phyloP scores from a whole-genome alignment of 2,797 vertebrate genomes.

The Epinephelus awoara region DNA sequence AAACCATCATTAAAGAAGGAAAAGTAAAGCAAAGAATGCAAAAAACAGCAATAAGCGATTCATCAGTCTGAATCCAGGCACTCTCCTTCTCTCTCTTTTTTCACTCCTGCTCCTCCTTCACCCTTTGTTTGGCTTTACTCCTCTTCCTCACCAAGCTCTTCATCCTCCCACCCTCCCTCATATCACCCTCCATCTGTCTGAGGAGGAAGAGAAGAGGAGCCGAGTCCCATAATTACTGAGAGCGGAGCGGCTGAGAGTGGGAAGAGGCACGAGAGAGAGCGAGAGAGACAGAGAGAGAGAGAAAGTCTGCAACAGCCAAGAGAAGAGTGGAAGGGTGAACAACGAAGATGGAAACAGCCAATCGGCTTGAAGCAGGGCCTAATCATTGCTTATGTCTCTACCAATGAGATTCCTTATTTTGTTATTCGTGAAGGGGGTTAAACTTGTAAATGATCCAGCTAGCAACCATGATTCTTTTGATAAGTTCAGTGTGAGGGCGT shows the following conservation, averaged over 20 bases:
- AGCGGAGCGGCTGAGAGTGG: slow-evolving; percentile 35
- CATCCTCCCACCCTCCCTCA: slow-evolving; percentile 31
- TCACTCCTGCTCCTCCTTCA: slow-evolving; percentile 16
- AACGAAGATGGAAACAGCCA: slow-evolving; percentile 61
- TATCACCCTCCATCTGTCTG: slow-evolving; percentile 57
- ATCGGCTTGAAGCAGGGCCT: slow-evolving; percentile 75
- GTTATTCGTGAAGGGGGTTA: slow-evolving; percentile 53
- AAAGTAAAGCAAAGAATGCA: neutral
- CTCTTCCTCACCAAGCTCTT: slow-evolving; percentile 45
- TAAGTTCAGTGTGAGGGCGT: slow-evolving; percentile 46
- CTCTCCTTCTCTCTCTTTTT: slow-evolving; percentile 8
- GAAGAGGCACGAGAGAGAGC: slow-evolving; percentile 46
- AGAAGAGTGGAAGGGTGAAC: slow-evolving; percentile 34
- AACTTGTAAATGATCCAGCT: slow-evolving; percentile 46
- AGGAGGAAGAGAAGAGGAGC: slow-evolving; percentile 46
- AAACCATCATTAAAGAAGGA: slow-evolving; percentile 15
- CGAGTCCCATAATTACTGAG: slow-evolving; percentile 58
- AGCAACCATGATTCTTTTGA: slow-evolving; percentile 31
- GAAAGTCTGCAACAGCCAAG: slow-evolving; percentile 23
- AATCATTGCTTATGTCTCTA: slow-evolving; percentile 56
- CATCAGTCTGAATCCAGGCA: slow-evolving; percentile 42
- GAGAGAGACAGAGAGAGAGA: slow-evolving; percentile 14
- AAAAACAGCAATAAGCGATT: slow-evolving; percentile 17
- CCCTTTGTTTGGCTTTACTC: slow-evolving; percentile 43
- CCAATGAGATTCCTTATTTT: slow-evolving; percentile 63